Conservation (phyloP, 1,140 invertebrate species). For the Venustaconcha ellipsiformis region DNA sequence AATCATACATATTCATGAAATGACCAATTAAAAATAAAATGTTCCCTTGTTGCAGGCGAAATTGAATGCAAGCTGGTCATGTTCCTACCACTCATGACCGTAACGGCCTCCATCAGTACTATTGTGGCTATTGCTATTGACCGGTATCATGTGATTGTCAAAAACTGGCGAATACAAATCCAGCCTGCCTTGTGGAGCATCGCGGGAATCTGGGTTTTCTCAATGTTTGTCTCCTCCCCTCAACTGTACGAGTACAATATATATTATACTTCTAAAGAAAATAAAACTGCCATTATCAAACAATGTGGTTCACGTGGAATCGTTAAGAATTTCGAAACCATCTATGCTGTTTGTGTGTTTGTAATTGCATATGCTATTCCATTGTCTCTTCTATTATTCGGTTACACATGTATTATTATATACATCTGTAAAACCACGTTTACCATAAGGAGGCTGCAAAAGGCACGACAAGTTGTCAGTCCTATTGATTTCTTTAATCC, state of each 20-base stretch:
- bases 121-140: slow-evolving; percentile 27
- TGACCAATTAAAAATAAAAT: no score
- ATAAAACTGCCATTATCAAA: neutral
- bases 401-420: slow-evolving; percentile 9
- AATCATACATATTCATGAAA: no score
- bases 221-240: slow-evolving; percentile 12
- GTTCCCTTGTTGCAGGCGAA: slow-evolving; percentile 10
- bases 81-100: slow-evolving; percentile 16
- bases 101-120: slow-evolving; percentile 16
- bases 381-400: slow-evolving; percentile 2
- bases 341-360: slow-evolving; percentile 17
- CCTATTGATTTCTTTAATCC: no score
- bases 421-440: neutral
- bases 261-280: neutral
- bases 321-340: slow-evolving; percentile 24
- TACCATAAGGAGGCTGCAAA: no score
- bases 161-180: neutral
- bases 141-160: slow-evolving; percentile 16
- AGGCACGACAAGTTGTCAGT: no score
- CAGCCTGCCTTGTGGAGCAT: neutral
- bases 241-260: slow-evolving; percentile 30
- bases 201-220: slow-evolving; percentile 8
- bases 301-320: slow-evolving; percentile 26
- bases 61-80: slow-evolving; percentile 19
- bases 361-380: slow-evolving; percentile 10